Base-by-base conservation (phyloP, 1,140 invertebrate genomes). In the Drosophila takahashii region DNA sequence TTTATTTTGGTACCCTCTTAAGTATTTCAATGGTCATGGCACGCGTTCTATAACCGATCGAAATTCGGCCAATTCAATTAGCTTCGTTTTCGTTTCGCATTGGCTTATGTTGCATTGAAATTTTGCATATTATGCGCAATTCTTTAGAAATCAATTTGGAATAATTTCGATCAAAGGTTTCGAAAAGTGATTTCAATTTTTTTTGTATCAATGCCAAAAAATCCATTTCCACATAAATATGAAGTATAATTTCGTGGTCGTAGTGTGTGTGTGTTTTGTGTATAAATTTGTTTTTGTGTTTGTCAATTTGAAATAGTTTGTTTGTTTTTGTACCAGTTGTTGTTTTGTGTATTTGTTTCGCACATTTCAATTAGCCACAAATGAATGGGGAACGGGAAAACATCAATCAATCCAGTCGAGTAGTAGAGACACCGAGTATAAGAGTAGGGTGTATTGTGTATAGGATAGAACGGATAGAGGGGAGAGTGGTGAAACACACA, bases 121-220 rank as follows among this genome's bases (percentile, higher is more conserved):
- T 37, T 85, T 81, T 81, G 60, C 70, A 85, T 70, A 75, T 81
- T 87, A 50, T 79, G 61, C 27, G 42, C 72, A 54, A 77, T 76
- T 86, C 70, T 83, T 62, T 1, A 10, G 9, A 48, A 48, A 41
- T 41, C 45, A 32, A 67, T 65, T 67, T 67, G 13, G 45, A 59
- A 58, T 13, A 57, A 44, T 22, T 57, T 53, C 32, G 34, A 29
- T 52, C 32, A 47, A 61, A 41, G 13, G 34, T 60, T 67, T 66
- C 26, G 47, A 18, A 56, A 53, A 70, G 27, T 22, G n/a, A 67
- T 67, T 69, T 69, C 65, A 57, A 47, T 48, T 69, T 34, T 34
- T 64, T 77, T 79, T 78, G 72, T 61, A 72, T 57, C 57, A 77
- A 64, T 74, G 76, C 79, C 84, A 87, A 87, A 67, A 73, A 87